Percentiles rank a stretch among this genome's conserved stretches.
These are phyloP conservation scores for Penelope pileata DNA, from an alignment of 2,113 vertebrate species.

Conservation along the genomic window DNA sequence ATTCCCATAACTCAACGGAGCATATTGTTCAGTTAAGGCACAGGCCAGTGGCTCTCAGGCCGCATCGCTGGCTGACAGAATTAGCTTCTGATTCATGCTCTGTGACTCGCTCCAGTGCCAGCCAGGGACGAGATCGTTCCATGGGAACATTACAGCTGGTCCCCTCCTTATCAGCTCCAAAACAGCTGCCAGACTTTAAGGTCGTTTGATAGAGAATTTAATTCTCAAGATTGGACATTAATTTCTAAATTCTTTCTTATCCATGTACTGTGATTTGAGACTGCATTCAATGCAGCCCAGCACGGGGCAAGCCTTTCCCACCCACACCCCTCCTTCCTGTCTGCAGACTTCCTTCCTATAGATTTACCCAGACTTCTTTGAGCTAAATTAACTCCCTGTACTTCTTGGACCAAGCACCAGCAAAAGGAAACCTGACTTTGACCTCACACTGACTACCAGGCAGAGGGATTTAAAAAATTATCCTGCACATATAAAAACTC, in stretches of 20 bases:
- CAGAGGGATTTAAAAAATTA: not conserved
- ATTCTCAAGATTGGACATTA: constrained; percentile 76
- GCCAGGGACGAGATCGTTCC: constrained; percentile 75
- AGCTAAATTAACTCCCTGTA: constrained; percentile 54
- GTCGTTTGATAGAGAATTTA: constrained; percentile 73
- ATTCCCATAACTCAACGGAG: constrained; percentile 78
- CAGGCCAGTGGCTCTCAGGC: constrained; percentile 69
- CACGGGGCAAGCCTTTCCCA: constrained; percentile 73
- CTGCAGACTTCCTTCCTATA: constrained; percentile 77
- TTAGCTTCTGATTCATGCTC: constrained; percentile 85
- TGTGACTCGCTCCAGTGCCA: constrained; percentile 76
- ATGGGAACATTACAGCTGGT: constrained; percentile 73
- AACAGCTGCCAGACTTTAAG: constrained; percentile 77
- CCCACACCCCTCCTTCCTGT: constrained; percentile 79
- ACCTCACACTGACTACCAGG: not conserved
- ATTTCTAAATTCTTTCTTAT: constrained; percentile 80
- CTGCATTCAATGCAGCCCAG: constrained; percentile 47
- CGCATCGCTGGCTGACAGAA: constrained; percentile 78
- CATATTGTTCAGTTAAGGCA: constrained; percentile 54
- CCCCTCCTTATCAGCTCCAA: constrained; percentile 78
- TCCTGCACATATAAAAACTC: not conserved
- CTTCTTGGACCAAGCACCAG: not conserved
- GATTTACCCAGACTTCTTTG: constrained; percentile 76
- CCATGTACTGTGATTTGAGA: constrained; percentile 61
- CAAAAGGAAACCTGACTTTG: constrained; percentile 34